These are phyloP conservation scores for Cryptomyrus ogoouensis DNA, from an alignment of 2,113 vertebrate genomes.

Conservation along the genomic window DNA sequence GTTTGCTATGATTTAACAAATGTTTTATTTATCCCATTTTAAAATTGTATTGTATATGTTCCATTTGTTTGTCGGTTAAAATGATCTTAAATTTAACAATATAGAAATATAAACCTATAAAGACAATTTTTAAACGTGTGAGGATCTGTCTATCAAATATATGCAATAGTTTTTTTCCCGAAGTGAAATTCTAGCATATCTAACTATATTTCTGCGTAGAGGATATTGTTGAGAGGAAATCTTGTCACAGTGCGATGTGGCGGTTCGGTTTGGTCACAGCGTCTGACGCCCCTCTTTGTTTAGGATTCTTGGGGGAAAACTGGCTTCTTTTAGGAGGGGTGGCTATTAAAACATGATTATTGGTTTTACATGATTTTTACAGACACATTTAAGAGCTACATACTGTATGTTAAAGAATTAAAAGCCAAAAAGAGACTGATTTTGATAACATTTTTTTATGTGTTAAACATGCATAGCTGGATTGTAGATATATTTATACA, in stretches of 20 bases:
- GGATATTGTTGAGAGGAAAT: neutral
- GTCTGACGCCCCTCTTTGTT: neutral
- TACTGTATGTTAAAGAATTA: neutral
- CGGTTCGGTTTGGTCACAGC: neutral
- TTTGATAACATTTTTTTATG: neutral
- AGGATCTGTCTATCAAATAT: neutral
- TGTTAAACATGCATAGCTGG: neutral
- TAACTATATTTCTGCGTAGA: neutral
- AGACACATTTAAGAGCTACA: neutral
- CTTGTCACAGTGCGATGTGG: neutral
- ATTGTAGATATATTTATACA: neutral
- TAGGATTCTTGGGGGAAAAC: neutral
- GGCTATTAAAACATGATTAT: neutral
- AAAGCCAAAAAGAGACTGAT: neutral
- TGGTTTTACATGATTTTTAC: neutral
- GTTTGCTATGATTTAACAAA: neutral
- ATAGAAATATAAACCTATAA: neutral
- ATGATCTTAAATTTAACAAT: neutral
- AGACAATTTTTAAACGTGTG: neutral
- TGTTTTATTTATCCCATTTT: neutral
- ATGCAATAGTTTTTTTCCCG: neutral
- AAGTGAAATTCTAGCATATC: neutral
- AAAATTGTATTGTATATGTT: neutral
- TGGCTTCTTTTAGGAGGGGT: neutral
- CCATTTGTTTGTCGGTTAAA: neutral